phyloP scores from a whole-genome alignment of 2,888 invertebrate species.

The Lordiphosa andalusiaca region DNA sequence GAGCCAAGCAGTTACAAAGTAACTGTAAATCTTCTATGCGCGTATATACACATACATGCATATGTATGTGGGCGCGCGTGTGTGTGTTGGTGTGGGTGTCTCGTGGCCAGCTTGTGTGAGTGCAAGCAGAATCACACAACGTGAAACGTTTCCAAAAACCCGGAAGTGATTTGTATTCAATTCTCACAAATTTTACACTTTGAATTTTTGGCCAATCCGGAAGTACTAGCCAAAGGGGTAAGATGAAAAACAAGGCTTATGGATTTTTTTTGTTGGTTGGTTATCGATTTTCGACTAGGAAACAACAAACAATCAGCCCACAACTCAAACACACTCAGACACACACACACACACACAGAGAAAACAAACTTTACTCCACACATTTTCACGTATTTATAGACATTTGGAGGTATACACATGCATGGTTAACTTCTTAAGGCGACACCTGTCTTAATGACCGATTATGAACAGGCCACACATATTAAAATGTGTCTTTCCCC shows the following conservation, averaged over 20 bases:
- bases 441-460: too few relatives aligned
- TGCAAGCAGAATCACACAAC: constrained; percentile 18
- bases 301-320: constrained; percentile 20
- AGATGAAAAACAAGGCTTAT: constrained; percentile 23
- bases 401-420: too few relatives aligned
- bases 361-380: constrained; percentile 14
- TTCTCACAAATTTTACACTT: constrained; percentile 25
- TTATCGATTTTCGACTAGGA: constrained; percentile 72
- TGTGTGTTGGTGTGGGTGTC: constrained; percentile 25
- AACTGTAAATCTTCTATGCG: constrained; percentile 15
- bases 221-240: neutral
- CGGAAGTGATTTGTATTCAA: constrained; percentile 55
- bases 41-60: constrained; percentile 3
- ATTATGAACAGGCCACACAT: too few relatives aligned
- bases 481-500: too few relatives aligned
- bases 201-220: constrained; percentile 12
- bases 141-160: constrained; percentile 26
- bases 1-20: constrained; percentile 20
- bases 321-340: constrained; percentile 14
- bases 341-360: neutral
- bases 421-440: too few relatives aligned
- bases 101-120: constrained; percentile 35
- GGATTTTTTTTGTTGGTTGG: constrained; percentile 42
- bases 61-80: constrained; percentile 9
- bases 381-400: constrained; percentile 32